phyloP scores from a whole-genome alignment of 2,888 invertebrate genomes.

The Bimastos eiseni region DNA sequence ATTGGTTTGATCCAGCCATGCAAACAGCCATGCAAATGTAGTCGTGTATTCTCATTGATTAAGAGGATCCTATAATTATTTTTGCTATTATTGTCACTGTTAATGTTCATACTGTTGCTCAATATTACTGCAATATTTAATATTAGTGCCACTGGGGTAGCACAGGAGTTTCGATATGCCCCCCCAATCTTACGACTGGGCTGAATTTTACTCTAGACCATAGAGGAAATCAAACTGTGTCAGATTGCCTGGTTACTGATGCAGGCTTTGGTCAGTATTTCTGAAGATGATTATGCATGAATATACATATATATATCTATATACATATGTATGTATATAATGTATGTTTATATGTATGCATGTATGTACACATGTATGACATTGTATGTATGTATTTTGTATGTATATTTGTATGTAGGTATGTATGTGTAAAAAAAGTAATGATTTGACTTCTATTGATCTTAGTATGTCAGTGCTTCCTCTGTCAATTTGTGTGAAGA shows the following conservation, averaged over 20 bases:
- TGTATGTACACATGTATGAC: not conserved
- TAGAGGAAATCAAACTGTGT: not conserved
- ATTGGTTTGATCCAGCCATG: not conserved
- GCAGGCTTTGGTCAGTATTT: not conserved
- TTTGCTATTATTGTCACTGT: too few species aligned
- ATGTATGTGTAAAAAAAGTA: not conserved
- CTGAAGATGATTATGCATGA: not conserved
- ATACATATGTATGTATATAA: not conserved
- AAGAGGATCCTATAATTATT: too few species aligned
- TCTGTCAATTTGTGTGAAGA: too few species aligned
- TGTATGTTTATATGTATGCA: not conserved
- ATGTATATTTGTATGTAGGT: not conserved
- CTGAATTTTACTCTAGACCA: not conserved
- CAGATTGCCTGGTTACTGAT: not conserved
- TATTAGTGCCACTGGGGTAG: not conserved
- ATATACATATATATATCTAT: not conserved
- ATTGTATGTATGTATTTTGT: not conserved
- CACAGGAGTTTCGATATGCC: not conserved
- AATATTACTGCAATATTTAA: too few species aligned
- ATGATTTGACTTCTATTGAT: too few species aligned
- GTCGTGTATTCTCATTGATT: too few species aligned
- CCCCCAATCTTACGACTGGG: not conserved
- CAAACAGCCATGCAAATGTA: too few species aligned
- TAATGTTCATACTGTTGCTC: too few species aligned
- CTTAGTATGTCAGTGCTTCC: not conserved